Base-by-base conservation (phyloP, 2,113 vertebrate genomes). In the Gallinago paraguaiae region DNA sequence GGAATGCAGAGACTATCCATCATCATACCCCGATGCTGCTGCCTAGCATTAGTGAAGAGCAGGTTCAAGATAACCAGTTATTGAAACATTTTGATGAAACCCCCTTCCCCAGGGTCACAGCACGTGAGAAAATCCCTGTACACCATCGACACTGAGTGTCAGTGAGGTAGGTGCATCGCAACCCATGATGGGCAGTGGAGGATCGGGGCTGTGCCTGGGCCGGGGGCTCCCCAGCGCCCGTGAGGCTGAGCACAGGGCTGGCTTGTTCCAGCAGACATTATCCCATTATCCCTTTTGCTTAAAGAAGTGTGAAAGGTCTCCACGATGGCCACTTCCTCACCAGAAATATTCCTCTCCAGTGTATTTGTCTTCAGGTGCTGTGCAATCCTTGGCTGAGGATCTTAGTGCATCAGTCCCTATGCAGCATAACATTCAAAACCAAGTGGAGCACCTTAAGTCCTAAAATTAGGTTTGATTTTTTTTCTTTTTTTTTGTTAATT, bases 141-240 rank as follows among this genome's bases (percentile, higher is more conserved):
- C 33, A 31, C 17, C 15, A 11, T 37, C 2, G 4, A 15, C 2
- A 1, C 2, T 15, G n/a, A 0, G 4, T 20, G 37, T 5, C 41
- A 19, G 71, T 0, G 12, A 20, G 76, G 59, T 9, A 5, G 1
- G 1, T 23, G 53, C 68, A 0, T 0, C 10, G 31, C 67, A 31
- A 65, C 19, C 20, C 6, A 1, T 0, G 14, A 7, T 1, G 17
- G 37, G 24, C 39, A 3, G 45, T 0, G 17, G 13, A 23, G 60
- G 23, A 28, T 11, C 0, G 10, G 22, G 2, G 7, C 33, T 35
- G 51, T 41, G 33, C 13, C 43, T 13, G 16, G 17, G 48, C 5
- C 1, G 3, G 33, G 6, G 7, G 4, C 11, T 17, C n/a, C 35
- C 37, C 27, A 10, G 45, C 17, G 30, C 35, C 2, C 1, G 8